These are phyloP conservation scores for Amphiprion clarkii DNA, from an alignment of 2,797 vertebrate genomes.

Conservation along the genomic window DNA sequence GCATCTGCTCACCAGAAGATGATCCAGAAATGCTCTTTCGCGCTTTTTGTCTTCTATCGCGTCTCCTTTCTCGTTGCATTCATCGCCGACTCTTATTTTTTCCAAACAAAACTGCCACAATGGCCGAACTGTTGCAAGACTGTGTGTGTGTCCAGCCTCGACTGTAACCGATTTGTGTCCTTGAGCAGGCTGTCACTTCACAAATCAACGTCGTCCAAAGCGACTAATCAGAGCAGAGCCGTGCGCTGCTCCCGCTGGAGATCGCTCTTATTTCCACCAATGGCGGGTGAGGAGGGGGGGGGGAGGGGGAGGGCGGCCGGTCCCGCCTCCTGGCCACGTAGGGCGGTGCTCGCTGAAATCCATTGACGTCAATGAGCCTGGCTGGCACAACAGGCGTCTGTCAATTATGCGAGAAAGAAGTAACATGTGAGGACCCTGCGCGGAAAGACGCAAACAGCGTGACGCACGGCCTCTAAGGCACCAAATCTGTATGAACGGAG, in stretches of 20 bases:
- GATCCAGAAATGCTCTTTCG: background rate
- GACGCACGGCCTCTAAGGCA: conserved; percentile 48
- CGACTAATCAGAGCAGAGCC: conserved; percentile 27
- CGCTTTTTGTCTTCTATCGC: background rate
- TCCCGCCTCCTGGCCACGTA: conserved; percentile 62
- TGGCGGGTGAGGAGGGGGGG: background rate
- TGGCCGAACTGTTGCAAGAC: too few relatives aligned
- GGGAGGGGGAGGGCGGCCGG: accelerated
- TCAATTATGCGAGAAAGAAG: conserved; percentile 38
- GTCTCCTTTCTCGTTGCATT: background rate
- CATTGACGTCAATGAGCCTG: conserved; percentile 80
- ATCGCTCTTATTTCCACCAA: conserved; percentile 30
- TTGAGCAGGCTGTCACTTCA: conserved; percentile 34
- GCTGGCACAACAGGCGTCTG: conserved; percentile 41
- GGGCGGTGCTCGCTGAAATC: conserved; percentile 37
- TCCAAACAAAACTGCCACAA: background rate
- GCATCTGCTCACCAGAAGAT: conserved; percentile 58
- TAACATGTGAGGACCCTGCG: conserved; percentile 44
- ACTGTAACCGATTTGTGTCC: conserved; percentile 29
- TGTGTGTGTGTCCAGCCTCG: conserved; percentile 8
- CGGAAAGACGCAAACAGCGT: conserved; percentile 36
- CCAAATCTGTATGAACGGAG: background rate
- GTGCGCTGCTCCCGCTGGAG: background rate
- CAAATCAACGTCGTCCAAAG: background rate
- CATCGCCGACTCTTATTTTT: background rate